A percentile compares a stretch with the other conserved stretches of the same genome.
Conservation (phyloP, 2,113 vertebrate genomes). For the Sceloporus tristichus region DNA sequence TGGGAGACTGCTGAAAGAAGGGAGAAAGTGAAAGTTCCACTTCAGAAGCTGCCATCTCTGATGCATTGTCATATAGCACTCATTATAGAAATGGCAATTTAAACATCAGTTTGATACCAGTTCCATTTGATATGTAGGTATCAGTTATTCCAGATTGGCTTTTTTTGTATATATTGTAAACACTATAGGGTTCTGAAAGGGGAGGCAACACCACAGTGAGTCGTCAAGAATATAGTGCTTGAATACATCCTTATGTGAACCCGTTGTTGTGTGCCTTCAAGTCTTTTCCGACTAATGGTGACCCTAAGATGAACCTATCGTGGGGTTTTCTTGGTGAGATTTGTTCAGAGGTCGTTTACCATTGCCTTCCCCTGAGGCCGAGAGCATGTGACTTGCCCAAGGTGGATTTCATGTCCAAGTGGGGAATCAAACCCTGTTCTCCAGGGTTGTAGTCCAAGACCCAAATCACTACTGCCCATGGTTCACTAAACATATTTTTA, state of each 20-base stretch:
- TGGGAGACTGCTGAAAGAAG: background rate
- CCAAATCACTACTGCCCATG: background rate
- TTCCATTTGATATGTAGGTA: accelerated
- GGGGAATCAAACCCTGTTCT: no score
- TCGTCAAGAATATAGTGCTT: background rate
- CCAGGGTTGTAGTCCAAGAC: no score
- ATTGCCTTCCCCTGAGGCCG: no score
- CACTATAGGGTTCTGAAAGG: background rate
- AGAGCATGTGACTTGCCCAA: no score
- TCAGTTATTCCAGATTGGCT: conserved; percentile 9
- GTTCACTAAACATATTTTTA: background rate
- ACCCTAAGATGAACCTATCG: no score
- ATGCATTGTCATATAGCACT: no score
- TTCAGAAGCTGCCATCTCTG: background rate
- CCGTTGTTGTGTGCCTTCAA: no score
- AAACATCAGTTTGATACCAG: conserved; percentile 12
- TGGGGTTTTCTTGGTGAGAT: no score
- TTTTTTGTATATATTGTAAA: background rate
- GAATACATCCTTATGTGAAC: no score
- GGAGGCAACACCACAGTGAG: background rate
- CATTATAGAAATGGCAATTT: conserved; percentile 3
- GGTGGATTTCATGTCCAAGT: no score
- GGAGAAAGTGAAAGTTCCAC: background rate
- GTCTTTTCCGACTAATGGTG: no score
- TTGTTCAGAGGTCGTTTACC: no score